phyloP scores from a whole-genome alignment of 2,113 vertebrate species.

The Cyprinus carpio region DNA sequence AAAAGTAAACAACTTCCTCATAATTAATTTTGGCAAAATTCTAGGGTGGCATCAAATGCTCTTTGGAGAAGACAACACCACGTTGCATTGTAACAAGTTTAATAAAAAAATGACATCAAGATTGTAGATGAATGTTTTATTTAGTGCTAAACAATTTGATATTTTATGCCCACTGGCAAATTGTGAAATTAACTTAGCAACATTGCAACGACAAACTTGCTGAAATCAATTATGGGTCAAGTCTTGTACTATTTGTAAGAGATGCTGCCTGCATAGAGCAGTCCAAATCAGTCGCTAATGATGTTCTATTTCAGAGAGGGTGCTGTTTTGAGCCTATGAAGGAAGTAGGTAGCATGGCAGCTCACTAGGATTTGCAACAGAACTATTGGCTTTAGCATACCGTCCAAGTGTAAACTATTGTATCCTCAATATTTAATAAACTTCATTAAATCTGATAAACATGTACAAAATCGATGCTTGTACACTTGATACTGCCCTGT shows the following conservation, averaged over 20 bases:
- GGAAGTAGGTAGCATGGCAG: background rate
- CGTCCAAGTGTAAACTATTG: slow-evolving; percentile 52
- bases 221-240: background rate
- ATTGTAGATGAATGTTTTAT: background rate
- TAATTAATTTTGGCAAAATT: background rate
- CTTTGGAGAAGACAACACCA: background rate
- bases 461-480: slow-evolving; percentile 69
- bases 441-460: slow-evolving; percentile 64
- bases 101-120: background rate
- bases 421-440: slow-evolving; percentile 66
- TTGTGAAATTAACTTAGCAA: background rate
- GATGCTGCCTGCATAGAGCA: background rate
- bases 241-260: background rate
- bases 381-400: background rate
- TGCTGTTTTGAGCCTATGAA: background rate
- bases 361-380: background rate
- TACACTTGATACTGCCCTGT: slow-evolving; percentile 70
- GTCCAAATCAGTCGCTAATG: background rate
- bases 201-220: background rate
- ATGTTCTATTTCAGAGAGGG: background rate
- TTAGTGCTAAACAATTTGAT: background rate
- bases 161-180: background rate
- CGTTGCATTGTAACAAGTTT: background rate
- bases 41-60: background rate
- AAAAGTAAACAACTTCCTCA: background rate